Evolutionary conservation across 2,888 invertebrate genomes (phyloP), one percentile per base, ranked within the genome.

Genomic region (Drosophila parthenogenetica): DNA sequence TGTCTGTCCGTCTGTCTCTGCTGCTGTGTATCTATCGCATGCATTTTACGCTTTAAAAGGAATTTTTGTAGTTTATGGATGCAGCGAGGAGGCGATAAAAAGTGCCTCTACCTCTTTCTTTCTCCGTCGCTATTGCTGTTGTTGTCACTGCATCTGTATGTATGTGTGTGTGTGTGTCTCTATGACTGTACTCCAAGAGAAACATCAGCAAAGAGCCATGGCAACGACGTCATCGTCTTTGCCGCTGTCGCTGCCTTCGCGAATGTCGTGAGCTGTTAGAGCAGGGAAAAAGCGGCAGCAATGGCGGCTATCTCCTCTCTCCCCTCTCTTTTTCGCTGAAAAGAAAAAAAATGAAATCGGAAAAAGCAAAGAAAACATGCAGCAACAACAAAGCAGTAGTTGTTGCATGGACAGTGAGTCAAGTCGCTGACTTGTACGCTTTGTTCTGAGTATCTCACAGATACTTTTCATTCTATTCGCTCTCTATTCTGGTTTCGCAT

Each of bases 11-110:
- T 17, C 14, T 45, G 39, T 49, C 53, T 45, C 22, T 29, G 17
- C 16, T 50, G 64, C 29, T 77, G 66, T 85, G 85, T 85, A 89
- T 85, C 85, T 85, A 89, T 89, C 70, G 88, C 77, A 82, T 85
- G 87, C 83, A 89, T 89, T 85, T 87, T 75, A 77, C 89, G 85
- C 85, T 89, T 85, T 89, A 75, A 87, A 85, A 85, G 85, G 85
- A 85, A 85, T 87, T 87, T 87, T 76, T 86, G 89, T 84, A 88
- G 87, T 88, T 84, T 88, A 86, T 84, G 89, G 84, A 86, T 86
- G 83, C 77, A 59, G 53, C 71, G 37, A 60, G 59, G 59, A 71
- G 84, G 69, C 82, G 73, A 61, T 84, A 75, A 75, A 69, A 73
- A 77, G 81, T 69, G 51, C 37, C 49, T 45, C 17, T 61, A 43